Percentiles rank a stretch among this genome's conserved stretches.
These are phyloP conservation scores for Lysandra bellargus DNA, from an alignment of 2,888 invertebrate genomes.

Conservation along the genomic window DNA sequence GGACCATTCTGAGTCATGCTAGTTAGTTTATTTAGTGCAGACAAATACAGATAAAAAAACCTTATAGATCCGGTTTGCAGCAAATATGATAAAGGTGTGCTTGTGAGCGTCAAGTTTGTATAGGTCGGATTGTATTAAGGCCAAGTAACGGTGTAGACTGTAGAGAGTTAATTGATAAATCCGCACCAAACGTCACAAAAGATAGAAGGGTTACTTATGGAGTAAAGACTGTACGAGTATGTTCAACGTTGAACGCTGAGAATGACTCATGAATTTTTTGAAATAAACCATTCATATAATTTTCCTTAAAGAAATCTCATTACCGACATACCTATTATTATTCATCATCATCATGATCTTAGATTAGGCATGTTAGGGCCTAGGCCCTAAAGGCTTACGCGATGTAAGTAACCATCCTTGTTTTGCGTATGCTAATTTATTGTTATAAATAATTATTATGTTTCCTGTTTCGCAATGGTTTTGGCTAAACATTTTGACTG, in stretches of 20 bases:
- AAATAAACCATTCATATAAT: constrained; percentile 2
- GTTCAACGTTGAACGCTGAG: not conserved
- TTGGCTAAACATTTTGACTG: not conserved
- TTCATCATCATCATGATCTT: not conserved
- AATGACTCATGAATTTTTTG: constrained; percentile 9
- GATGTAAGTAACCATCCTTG: no score
- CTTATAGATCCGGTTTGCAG: not conserved
- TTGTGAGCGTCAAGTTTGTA: not conserved
- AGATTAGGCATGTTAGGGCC: not conserved
- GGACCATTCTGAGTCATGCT: not conserved
- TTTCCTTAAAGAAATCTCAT: not conserved
- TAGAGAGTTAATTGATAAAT: not conserved
- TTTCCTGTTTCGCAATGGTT: not conserved
- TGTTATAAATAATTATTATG: no score
- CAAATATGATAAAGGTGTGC: not conserved
- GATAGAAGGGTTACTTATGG: not conserved
- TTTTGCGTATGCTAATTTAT: no score
- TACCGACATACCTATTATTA: not conserved
- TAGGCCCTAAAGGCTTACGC: no score
- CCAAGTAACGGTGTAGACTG: not conserved
- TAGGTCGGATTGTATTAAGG: not conserved
- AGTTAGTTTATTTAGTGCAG: not conserved
- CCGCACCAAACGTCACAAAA: not conserved
- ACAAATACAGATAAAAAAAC: not conserved
- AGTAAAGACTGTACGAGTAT: not conserved